Evolutionary conservation across 1,140 invertebrate genomes (phyloP), one percentile per base, ranked within the genome.

Genomic region (Mactra quadrangularis): DNA sequence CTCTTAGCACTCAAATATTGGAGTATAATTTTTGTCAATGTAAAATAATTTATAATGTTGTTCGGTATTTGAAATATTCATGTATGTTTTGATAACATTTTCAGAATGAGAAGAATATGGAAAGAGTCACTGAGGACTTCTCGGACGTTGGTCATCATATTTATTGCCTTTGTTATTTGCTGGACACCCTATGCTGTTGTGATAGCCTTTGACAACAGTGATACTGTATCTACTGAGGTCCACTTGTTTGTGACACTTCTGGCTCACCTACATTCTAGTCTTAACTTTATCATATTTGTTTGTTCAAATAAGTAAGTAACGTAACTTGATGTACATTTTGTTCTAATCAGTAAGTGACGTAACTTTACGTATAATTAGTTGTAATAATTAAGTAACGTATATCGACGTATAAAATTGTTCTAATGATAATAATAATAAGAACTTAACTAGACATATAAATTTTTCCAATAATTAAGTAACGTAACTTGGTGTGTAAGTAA

Each of bases 181-280:
- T 93, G 92, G 92, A 86, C 87, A 9, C 92, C 92, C 6, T 92
- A 92, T 79, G 90, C 90, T 22, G 71, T 90, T 19, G 78, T 92
- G 41, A 88, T 90, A 22, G 86, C 86, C 3, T 31, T 90, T 19
- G 92, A 92, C 68, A 66, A 87, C 0, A 68, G 86, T 25, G 71
- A 91, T 60, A 76, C 29, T 3, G 88, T 90, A 22, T 85, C 88
- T 3, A 57, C 75, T 29, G 85, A 88, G 29, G 52, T 89, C 0
- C 91, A 93, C 64, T 75, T 92, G 27, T 91, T 89, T 64, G 77
- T 88, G 35, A 91, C 90, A 11, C 82, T 92, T 45, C 82, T 91
- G 22, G 91, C 91, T 0, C 91, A 93, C 83, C 79, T 89, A 0
- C 90, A 93, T 82, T 90, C 91, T 33, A 90, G 87, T 52, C 50